These are phyloP conservation scores for Pelvicachromis taeniatus DNA, from an alignment of 2,113 vertebrate genomes.

Conservation along the genomic window DNA sequence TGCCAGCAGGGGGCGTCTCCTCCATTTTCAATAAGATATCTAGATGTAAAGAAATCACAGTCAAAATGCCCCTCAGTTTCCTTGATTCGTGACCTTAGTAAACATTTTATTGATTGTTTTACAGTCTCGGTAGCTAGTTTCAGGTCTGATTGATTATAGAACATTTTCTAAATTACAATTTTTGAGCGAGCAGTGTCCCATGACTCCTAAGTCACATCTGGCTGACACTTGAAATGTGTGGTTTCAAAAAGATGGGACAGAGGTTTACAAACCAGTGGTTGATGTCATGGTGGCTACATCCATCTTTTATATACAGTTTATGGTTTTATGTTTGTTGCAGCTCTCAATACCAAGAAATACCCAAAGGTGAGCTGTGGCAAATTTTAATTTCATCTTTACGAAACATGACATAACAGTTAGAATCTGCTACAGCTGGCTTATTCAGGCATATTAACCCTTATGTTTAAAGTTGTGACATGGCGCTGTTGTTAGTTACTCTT, in stretches of 20 bases:
- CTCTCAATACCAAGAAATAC: not conserved
- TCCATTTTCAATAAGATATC: not conserved
- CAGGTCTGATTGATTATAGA: not conserved
- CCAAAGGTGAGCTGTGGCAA: no score
- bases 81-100: not conserved
- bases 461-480: not conserved
- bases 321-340: not conserved
- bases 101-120: no score
- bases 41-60: not conserved
- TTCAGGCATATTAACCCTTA: not conserved
- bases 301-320: not conserved
- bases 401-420: not conserved
- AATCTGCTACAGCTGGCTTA: not conserved
- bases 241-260: not conserved
- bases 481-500: not conserved
- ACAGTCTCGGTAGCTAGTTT: not conserved
- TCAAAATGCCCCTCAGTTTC: accelerated
- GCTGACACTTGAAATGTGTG: no score
- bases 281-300: not conserved
- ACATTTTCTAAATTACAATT: not conserved
- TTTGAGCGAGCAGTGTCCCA: no score
- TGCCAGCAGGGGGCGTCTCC: not conserved
- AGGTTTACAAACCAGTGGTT: not conserved
- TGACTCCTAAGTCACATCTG: no score
- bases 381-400: not conserved